Percentiles rank a stretch among this genome's conserved stretches.
Conservation (phyloP, 2,888 invertebrate species). For the Notodonta ziczac region DNA sequence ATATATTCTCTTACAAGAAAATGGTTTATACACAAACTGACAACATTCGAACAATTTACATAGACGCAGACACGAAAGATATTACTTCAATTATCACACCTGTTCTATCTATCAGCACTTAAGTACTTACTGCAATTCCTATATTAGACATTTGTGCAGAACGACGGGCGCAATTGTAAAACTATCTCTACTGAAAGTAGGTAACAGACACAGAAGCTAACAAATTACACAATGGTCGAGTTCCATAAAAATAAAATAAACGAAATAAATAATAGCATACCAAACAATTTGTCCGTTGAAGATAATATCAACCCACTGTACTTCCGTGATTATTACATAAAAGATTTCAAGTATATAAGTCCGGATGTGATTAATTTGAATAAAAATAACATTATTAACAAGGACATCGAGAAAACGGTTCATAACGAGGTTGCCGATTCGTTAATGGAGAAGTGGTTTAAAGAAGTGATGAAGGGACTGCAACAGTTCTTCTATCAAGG, state of each 20-base stretch:
- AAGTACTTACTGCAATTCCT: neutral
- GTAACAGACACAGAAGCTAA: too few species aligned
- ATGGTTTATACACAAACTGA: slow-evolving; percentile 7
- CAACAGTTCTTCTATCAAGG: slow-evolving; percentile 76
- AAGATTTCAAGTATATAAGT: slow-evolving; percentile 71
- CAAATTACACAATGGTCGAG: slow-evolving; percentile 35
- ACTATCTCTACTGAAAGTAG: neutral
- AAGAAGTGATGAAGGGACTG: slow-evolving; percentile 64
- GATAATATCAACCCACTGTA: slow-evolving; percentile 48
- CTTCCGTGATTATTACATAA: slow-evolving; percentile 65
- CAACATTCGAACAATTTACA: neutral
- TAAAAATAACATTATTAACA: slow-evolving; percentile 26
- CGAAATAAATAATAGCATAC: slow-evolving; percentile 27
- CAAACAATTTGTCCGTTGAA: slow-evolving; percentile 34
- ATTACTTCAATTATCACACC: neutral
- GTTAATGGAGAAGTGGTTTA: slow-evolving; percentile 58
- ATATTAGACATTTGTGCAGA: neutral
- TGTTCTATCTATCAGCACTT: neutral
- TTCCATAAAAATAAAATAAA: slow-evolving; percentile 35
- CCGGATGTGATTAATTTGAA: slow-evolving; percentile 52
- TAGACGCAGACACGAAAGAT: neutral
- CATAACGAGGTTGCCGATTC: slow-evolving; percentile 28
- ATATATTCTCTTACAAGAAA: neutral
- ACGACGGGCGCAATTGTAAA: neutral
- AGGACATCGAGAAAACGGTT: slow-evolving; percentile 27